Conservation (phyloP, 2,888 invertebrate species). For the Athalia cordata region DNA sequence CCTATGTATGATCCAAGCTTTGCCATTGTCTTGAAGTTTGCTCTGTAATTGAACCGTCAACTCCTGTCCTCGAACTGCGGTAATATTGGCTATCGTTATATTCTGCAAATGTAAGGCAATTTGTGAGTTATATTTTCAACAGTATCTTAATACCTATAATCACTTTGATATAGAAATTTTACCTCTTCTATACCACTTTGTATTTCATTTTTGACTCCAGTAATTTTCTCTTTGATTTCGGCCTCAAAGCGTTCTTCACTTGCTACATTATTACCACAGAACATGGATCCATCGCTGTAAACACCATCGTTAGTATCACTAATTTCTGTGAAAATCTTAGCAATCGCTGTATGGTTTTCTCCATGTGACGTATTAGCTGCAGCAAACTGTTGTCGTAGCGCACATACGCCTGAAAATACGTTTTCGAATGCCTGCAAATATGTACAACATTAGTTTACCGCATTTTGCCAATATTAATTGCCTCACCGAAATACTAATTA, state of each 20-base stretch:
- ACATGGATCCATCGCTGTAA: not conserved
- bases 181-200: slow-evolving; percentile 59
- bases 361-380: not conserved
- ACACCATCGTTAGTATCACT: slow-evolving; percentile 18
- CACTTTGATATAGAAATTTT: slow-evolving; percentile 30
- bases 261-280: slow-evolving; percentile 42
- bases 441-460: not conserved
- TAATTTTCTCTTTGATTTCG: slow-evolving; percentile 55
- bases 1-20: slow-evolving; percentile 56
- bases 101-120: slow-evolving; percentile 3
- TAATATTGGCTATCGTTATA: slow-evolving; percentile 17
- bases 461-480: not conserved
- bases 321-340: slow-evolving; percentile 23
- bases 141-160: slow-evolving; percentile 49
- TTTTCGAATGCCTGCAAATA: slow-evolving; percentile 56
- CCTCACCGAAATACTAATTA: not conserved
- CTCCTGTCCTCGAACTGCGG: slow-evolving; percentile 14
- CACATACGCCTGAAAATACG: too few relatives aligned
- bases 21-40: slow-evolving; percentile 55
- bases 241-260: slow-evolving; percentile 55
- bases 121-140: slow-evolving; percentile 51
- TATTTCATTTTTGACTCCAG: slow-evolving; percentile 56
- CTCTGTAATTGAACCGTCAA: slow-evolving; percentile 60
- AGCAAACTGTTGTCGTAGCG: slow-evolving; percentile 50
- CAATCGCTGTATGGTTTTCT: slow-evolving; percentile 26